Conservation (phyloP, 2,797 vertebrate species). For the Thaleichthys pacificus region DNA sequence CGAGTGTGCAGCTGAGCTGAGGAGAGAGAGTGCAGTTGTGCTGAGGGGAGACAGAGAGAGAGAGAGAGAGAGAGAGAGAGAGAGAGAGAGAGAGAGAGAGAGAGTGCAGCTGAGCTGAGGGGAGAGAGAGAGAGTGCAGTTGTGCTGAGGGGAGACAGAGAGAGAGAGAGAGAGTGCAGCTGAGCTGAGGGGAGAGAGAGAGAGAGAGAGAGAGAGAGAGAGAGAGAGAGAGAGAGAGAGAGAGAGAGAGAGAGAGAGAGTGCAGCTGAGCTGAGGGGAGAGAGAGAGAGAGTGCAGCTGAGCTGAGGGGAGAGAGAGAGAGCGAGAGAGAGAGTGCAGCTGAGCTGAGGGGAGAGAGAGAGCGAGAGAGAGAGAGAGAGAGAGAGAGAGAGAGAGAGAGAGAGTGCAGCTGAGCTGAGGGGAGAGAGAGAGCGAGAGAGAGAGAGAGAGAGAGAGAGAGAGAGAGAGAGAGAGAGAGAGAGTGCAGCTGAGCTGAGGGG, state of each 20-base stretch:
- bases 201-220: background rate
- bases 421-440: background rate
- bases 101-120: conserved; percentile 6
- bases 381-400: conserved; percentile 14
- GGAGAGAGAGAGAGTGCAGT: background rate
- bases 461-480: conserved; percentile 10
- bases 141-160: background rate
- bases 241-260: conserved; percentile 15
- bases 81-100: conserved; percentile 18
- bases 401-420: background rate
- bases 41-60: background rate
- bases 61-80: conserved; percentile 16
- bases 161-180: background rate
- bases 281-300: background rate
- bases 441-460: conserved; percentile 24
- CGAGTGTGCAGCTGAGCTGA: conserved; percentile 3
- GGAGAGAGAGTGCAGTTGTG: background rate
- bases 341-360: background rate
- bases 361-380: conserved; percentile 7
- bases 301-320: background rate
- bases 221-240: conserved; percentile 9
- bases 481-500: conserved; percentile 28
- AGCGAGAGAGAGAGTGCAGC: no score
- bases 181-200: background rate
- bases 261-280: background rate